Evolutionary conservation across 2,797 vertebrate genomes (phyloP).

Genomic region (Falco naumanni): DNA sequence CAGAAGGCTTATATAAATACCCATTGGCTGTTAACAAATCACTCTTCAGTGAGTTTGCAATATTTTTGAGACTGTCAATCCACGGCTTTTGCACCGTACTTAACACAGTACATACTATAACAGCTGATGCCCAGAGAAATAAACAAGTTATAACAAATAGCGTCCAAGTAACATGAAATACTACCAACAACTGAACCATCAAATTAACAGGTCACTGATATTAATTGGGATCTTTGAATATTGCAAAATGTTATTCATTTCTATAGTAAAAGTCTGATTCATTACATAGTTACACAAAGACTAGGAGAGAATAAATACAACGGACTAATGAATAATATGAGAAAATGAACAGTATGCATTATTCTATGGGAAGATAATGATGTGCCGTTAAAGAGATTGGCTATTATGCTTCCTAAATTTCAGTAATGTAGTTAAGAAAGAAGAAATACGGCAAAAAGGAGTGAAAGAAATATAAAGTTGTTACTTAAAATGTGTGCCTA

Average conservation of each 20-base stretch:
- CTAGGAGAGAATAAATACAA: constrained; percentile 32
- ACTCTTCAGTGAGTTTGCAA: neutral
- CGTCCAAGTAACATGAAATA: neutral
- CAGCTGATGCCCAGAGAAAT: neutral
- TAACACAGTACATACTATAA: neutral
- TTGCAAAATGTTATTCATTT: constrained; percentile 11
- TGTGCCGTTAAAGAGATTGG: constrained; percentile 32
- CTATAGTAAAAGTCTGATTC: constrained; percentile 35
- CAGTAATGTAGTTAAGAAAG: constrained; percentile 47
- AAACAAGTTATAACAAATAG: neutral
- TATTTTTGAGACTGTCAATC: neutral
- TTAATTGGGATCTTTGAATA: constrained; percentile 23
- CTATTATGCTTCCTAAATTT: constrained; percentile 62
- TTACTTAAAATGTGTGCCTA: constrained; percentile 32
- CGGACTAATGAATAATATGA: constrained; percentile 46
- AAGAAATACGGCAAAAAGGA: constrained; percentile 40
- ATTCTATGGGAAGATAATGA: constrained; percentile 52
- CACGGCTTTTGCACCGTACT: fast-evolving
- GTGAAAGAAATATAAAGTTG: constrained; percentile 40
- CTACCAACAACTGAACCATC: neutral
- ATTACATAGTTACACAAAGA: constrained; percentile 22
- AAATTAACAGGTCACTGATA: neutral
- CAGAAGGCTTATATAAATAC: neutral
- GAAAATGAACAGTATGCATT: constrained; percentile 43
- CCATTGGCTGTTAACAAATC: neutral